Percentiles rank a stretch among this genome's conserved stretches.
Evolutionary conservation across 2,113 vertebrate species (phyloP).

Genomic region (Plecotus auritus): DNA sequence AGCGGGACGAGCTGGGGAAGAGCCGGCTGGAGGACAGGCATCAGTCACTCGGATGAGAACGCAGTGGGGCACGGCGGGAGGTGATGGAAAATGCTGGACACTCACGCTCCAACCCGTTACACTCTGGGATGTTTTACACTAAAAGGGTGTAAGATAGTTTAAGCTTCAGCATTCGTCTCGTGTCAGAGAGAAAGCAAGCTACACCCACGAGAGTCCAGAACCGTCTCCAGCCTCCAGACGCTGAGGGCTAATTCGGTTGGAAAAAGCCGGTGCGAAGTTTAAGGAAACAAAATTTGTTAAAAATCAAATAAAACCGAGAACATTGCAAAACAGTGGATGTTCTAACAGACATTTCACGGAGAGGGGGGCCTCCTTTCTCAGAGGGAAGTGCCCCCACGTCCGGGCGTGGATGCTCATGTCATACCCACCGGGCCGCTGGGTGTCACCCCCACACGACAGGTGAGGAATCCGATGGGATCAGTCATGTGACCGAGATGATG

Average conservation of each 20-base stretch:
- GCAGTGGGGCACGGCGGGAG: fast-evolving
- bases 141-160: neutral
- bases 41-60: neutral
- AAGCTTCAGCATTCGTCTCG: neutral
- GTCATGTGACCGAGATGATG: fast-evolving
- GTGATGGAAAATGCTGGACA: neutral
- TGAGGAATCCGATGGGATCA: neutral
- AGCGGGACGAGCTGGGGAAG: fast-evolving
- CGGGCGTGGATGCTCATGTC: neutral
- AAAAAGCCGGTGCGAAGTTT: neutral
- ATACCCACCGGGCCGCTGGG: fast-evolving
- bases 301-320: neutral
- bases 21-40: neutral
- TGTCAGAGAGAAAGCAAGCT: neutral
- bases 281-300: neutral
- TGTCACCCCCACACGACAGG: fast-evolving
- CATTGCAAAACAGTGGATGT: neutral
- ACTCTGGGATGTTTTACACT: neutral
- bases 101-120: neutral
- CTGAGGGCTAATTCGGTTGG: neutral
- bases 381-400: too few species aligned
- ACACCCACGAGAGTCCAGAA: neutral
- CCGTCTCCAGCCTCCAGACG: neutral
- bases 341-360: neutral
- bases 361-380: neutral